These are phyloP conservation scores for Neoscelio sp. DNA, from an alignment of 2,888 invertebrate species.

Conservation along the genomic window DNA sequence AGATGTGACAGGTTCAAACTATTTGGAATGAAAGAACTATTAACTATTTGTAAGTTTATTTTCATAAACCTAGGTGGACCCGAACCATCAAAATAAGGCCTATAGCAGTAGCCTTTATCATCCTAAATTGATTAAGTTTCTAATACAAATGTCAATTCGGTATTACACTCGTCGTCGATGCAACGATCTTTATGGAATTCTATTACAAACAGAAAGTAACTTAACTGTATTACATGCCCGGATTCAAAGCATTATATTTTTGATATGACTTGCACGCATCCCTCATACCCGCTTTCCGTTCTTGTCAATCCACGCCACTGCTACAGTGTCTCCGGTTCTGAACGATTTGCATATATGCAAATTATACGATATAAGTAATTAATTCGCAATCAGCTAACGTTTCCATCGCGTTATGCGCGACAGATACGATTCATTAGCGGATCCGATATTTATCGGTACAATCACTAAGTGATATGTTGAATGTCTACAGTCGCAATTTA, in stretches of 20 bases:
- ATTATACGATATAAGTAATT: conserved; percentile 82
- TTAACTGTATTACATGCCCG: too few relatives aligned
- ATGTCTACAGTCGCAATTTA: conserved; percentile 33
- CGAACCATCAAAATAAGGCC: too few relatives aligned
- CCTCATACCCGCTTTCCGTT: conserved; percentile 38
- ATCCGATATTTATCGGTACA: conserved; percentile 77
- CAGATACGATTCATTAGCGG: conserved; percentile 81
- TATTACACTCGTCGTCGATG: too few relatives aligned
- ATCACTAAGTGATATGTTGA: conserved; percentile 48
- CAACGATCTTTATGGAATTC: too few relatives aligned
- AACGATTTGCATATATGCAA: conserved; percentile 81
- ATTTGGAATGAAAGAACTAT: too few relatives aligned
- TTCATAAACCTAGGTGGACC: too few relatives aligned
- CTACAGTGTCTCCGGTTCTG: conserved; percentile 66
- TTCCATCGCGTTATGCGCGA: conserved; percentile 75
- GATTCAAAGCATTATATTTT: neutral
- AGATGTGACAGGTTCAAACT: too few relatives aligned
- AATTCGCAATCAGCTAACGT: conserved; percentile 80
- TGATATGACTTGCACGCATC: conserved; percentile 25
- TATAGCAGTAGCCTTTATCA: too few relatives aligned
- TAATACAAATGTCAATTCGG: too few relatives aligned
- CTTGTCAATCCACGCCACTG: conserved; percentile 49
- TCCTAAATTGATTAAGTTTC: too few relatives aligned
- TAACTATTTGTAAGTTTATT: too few relatives aligned
- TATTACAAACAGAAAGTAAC: too few relatives aligned